Percentiles rank a stretch among this genome's conserved stretches.
phyloP scores from a whole-genome alignment of 1,140 invertebrate species.

The Chelonus insularis region DNA sequence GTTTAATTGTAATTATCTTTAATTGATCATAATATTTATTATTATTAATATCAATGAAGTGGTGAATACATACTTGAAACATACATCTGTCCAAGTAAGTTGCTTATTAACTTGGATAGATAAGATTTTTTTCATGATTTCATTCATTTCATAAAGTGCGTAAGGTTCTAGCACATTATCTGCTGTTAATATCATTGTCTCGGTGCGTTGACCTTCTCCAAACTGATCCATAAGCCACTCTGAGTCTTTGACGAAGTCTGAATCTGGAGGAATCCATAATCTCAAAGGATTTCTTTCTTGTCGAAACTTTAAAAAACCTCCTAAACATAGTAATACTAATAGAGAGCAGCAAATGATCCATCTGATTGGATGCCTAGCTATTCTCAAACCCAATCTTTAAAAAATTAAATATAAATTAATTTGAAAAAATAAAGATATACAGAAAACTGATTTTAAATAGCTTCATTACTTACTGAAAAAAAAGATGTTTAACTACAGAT shows the following conservation, averaged over 20 bases:
- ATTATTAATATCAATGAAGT: no score
- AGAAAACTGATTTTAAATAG: no score
- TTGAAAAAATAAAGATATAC: no score
- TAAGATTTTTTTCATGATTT: conserved; percentile 49
- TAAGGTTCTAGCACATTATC: conserved; percentile 69
- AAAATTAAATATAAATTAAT: background rate
- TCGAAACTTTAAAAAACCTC: conserved; percentile 48
- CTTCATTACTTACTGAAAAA: no score
- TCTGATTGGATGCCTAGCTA: conserved; percentile 44
- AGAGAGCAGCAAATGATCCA: conserved; percentile 50
- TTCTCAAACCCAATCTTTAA: conserved; percentile 48
- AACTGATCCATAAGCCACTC: conserved; percentile 74
- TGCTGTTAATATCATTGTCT: conserved; percentile 67
- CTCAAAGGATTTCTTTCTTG: conserved; percentile 70
- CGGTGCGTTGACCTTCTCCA: conserved; percentile 65
- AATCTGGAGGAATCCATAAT: conserved; percentile 72
- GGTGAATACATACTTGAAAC: conserved; percentile 66
- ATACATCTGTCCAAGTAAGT: conserved; percentile 65
- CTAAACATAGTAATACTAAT: conserved; percentile 48
- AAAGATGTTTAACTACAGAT: no score
- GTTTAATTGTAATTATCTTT: no score
- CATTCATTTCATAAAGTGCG: conserved; percentile 55
- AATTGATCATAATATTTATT: no score
- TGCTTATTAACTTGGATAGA: conserved; percentile 35
- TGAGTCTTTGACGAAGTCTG: conserved; percentile 69